Conservation (phyloP, 2,113 vertebrate species). For the Pseudopipra pipra region DNA sequence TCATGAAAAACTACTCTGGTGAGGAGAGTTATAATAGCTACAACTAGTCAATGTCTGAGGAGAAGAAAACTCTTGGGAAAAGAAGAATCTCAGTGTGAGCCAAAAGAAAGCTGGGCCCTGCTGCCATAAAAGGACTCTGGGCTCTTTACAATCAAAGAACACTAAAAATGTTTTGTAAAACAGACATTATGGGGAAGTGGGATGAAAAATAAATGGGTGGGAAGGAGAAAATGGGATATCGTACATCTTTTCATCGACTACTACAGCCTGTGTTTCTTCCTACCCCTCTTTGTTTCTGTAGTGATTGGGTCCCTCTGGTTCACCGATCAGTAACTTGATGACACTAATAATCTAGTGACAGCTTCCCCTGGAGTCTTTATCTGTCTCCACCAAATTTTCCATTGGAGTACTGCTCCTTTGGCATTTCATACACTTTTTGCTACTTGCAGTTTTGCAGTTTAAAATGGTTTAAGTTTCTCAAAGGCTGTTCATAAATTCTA, state of each 20-base stretch:
- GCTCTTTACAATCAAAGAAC: background rate
- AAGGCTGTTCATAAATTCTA: background rate
- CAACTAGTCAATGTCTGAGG: background rate
- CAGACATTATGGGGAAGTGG: background rate
- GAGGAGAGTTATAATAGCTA: background rate
- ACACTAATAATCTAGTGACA: background rate
- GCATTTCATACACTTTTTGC: background rate
- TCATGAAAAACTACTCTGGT: background rate
- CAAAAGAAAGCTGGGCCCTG: background rate
- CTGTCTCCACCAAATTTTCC: background rate
- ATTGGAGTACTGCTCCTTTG: background rate
- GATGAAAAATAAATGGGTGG: background rate
- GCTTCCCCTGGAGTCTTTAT: background rate
- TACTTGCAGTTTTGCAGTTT: background rate
- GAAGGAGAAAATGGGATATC: background rate
- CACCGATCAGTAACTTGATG: background rate
- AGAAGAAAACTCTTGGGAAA: background rate
- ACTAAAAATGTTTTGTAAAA: background rate
- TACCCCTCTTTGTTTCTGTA: background rate
- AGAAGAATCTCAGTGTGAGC: background rate
- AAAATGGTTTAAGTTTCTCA: background rate
- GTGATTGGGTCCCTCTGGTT: background rate
- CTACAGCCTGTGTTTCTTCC: background rate
- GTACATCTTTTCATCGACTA: background rate
- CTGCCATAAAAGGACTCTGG: background rate